These are phyloP conservation scores for Gasterosteus aculeatus DNA, from an alignment of 2,113 vertebrate genomes.

Conservation along the genomic window DNA sequence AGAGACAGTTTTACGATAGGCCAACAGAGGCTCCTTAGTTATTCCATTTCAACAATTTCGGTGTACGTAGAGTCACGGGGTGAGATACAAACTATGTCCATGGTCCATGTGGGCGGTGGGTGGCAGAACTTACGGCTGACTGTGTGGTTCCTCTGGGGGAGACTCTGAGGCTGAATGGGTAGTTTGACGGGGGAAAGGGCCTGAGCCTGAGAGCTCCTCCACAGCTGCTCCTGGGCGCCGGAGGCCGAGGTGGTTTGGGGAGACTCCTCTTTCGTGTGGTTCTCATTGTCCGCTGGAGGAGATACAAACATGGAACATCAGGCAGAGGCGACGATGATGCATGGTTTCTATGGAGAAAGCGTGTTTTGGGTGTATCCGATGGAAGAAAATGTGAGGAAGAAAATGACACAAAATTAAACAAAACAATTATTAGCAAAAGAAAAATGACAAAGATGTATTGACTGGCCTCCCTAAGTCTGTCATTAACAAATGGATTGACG, in stretches of 20 bases:
- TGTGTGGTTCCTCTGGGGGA: conserved; percentile 88
- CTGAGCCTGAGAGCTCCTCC: conserved; percentile 83
- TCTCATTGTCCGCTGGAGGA: conserved; percentile 93
- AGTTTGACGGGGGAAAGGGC: conserved; percentile 72
- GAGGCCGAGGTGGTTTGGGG: conserved; percentile 82
- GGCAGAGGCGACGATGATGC: background rate
- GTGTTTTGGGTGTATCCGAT: background rate
- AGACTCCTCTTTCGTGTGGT: conserved; percentile 90
- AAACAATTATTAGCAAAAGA: conserved; percentile 25
- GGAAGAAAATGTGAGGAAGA: conserved; percentile 31
- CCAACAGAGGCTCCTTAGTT: background rate
- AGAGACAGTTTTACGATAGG: background rate
- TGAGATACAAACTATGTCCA: background rate
- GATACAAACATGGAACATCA: conserved; percentile 38
- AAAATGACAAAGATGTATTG: conserved; percentile 16
- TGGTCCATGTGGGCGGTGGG: background rate
- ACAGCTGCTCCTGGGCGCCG: conserved; percentile 87
- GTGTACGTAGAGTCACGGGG: background rate
- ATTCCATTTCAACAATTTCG: background rate
- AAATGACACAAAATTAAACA: conserved; percentile 32
- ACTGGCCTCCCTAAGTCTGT: background rate
- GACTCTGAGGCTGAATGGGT: conserved; percentile 75
- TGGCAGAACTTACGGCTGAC: conserved; percentile 88
- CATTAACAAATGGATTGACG: conserved; percentile 2
- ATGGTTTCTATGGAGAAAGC: background rate